Evolutionary conservation across 2,888 invertebrate genomes (phyloP).

Genomic region (Villa cingulata): DNA sequence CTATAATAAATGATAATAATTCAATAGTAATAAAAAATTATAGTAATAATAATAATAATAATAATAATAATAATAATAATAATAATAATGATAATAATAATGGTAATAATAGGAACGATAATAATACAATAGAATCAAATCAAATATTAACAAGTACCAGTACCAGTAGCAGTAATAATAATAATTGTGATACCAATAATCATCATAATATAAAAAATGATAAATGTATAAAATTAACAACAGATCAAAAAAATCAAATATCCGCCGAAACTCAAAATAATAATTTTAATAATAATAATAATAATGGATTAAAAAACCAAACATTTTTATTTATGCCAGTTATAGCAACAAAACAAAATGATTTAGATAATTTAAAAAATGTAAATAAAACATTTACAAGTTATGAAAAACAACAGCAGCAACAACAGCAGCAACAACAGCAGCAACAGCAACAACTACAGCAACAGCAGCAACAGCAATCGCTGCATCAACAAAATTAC

Average conservation of each 20-base stretch:
- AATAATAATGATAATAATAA: slow-evolving; percentile 1
- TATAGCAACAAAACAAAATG: background rate
- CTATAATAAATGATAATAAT: slow-evolving; percentile 23
- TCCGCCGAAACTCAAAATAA: background rate
- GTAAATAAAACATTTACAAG: slow-evolving; percentile 1
- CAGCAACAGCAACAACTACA: too few species aligned
- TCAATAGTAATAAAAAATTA: slow-evolving; percentile 1
- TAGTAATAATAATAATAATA: slow-evolving; percentile 1
- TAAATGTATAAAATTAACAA: too few species aligned
- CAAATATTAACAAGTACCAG: too few species aligned
- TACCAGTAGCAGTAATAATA: too few species aligned
- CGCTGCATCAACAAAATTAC: too few species aligned
- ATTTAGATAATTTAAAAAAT: background rate
- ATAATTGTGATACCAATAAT: background rate
- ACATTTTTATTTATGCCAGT: slow-evolving; percentile 8
- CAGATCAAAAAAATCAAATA: too few species aligned
- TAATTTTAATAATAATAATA: background rate
- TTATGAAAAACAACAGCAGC: background rate
- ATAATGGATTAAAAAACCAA: background rate
- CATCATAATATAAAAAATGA: too few species aligned
- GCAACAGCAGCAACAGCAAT: background rate
- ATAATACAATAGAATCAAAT: background rate
- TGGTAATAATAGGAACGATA: background rate
- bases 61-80: slow-evolving; percentile 1
- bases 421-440: background rate